Evolutionary conservation across 1,140 invertebrate genomes (phyloP).

Genomic region (Philotrypesis tridentata): DNA sequence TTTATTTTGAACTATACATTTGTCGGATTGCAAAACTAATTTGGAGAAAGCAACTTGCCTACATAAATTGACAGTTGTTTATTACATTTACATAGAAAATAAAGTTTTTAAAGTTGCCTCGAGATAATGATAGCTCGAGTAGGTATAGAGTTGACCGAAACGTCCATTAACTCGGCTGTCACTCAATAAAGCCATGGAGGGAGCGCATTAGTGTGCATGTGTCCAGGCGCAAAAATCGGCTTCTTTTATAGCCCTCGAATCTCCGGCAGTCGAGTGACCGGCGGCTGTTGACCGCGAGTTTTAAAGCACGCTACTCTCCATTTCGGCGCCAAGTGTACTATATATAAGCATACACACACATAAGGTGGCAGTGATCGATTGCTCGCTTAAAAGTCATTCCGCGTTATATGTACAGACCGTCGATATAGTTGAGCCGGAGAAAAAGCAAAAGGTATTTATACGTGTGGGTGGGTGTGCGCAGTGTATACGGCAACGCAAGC

Average conservation of each 20-base stretch:
- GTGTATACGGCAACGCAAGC: not conserved
- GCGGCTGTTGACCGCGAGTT: not conserved
- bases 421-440: not conserved
- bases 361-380: not conserved
- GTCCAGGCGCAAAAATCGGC: not conserved
- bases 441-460: not conserved
- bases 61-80: no score
- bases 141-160: conserved; percentile 35
- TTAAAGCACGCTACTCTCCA: not conserved
- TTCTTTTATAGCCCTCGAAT: not conserved
- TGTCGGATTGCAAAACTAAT: no score
- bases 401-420: not conserved
- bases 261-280: not conserved
- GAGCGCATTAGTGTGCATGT: no score
- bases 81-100: not conserved
- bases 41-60: no score
- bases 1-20: no score
- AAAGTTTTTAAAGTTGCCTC: no score
- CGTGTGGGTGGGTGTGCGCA: no score
- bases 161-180: not conserved
- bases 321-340: not conserved
- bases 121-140: conserved; percentile 26
- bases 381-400: not conserved
- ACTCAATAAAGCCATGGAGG: no score
- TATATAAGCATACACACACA: not conserved